Base-by-base conservation (phyloP, 2,113 vertebrate species). In the Lamprologus lemairii region DNA sequence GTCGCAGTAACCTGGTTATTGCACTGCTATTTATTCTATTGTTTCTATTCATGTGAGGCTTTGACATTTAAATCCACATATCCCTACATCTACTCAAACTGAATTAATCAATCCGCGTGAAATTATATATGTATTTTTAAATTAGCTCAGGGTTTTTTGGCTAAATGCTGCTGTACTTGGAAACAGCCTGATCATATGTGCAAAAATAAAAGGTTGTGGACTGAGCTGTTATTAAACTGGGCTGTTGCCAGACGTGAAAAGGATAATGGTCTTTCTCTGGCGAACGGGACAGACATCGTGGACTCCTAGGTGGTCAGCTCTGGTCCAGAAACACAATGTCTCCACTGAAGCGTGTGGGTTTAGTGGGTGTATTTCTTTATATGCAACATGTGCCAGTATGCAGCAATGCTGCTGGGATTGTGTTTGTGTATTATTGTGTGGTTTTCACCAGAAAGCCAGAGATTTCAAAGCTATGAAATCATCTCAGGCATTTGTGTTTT, bases 391-490 rank as follows among this genome's bases (percentile, higher is more conserved):
- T 87, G 86, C 81, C 51, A 26, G 60, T 57, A 40, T 47, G 75
- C n/a, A n/a, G 54, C 51, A 85, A 75, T 54, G 31, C 31, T 81
- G 60, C 47, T 88, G 65, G 17, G 45, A 80, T 85, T 80, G 81
- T 87, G 68, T 82, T 84, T 71, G 87, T 81, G 84, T 68, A 31
- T 84, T 81, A 85, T 68, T 81, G 83, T 93, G 93, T 42, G 89
- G 92, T 92, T 92, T 93, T 68, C 81, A 63, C 83, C 12, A 23
- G 85, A 81, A 86, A 85, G 93, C 94, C 90, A 94, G 86, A 80
- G 89, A 96, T 95, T 94, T 93, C 84, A 71, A 88, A 89, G 93
- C 87, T 60, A 91, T 95, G 92, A 93, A 91, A 94, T 95, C 92
- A 96, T 96, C 89, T 89, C 9, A 92, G 90, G 90, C 85, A 63